A percentile compares a stretch with the other conserved stretches of the same genome.
These are phyloP conservation scores for Zosterops lateralis DNA, from an alignment of 2,113 vertebrate genomes.

Conservation along the genomic window DNA sequence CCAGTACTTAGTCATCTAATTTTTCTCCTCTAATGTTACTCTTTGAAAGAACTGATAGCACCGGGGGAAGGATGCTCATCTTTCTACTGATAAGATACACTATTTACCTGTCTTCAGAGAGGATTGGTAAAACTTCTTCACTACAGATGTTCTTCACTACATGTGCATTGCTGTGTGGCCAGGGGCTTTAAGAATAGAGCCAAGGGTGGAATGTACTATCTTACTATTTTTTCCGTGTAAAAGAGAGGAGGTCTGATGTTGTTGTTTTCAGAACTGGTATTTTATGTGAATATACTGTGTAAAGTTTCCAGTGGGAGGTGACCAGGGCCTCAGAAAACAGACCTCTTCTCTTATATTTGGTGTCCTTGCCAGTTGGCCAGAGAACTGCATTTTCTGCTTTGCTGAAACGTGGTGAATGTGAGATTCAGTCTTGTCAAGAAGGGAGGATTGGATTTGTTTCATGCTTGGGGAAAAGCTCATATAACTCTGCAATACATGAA, in stretches of 20 bases:
- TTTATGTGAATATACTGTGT: neutral
- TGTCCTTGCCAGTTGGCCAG: neutral
- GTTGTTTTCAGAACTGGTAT: neutral
- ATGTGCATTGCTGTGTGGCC: neutral
- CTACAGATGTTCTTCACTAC: neutral
- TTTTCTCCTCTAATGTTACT: neutral
- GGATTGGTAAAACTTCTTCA: neutral
- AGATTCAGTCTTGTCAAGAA: neutral
- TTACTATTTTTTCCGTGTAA: neutral
- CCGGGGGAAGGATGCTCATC: neutral
- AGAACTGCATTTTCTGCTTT: neutral
- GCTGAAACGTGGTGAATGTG: neutral
- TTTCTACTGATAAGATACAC: neutral
- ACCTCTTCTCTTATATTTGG: neutral
- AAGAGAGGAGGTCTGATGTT: neutral
- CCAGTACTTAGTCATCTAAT: neutral
- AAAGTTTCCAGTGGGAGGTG: neutral
- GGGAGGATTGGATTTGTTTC: neutral
- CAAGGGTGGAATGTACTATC: neutral
- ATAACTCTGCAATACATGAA: neutral
- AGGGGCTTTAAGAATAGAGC: neutral
- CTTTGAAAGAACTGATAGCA: neutral
- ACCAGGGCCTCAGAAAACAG: neutral
- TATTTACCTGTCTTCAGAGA: neutral
- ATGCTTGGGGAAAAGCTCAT: neutral